Base-by-base conservation (phyloP, 2,888 invertebrate genomes). In the Merodon equestris region DNA sequence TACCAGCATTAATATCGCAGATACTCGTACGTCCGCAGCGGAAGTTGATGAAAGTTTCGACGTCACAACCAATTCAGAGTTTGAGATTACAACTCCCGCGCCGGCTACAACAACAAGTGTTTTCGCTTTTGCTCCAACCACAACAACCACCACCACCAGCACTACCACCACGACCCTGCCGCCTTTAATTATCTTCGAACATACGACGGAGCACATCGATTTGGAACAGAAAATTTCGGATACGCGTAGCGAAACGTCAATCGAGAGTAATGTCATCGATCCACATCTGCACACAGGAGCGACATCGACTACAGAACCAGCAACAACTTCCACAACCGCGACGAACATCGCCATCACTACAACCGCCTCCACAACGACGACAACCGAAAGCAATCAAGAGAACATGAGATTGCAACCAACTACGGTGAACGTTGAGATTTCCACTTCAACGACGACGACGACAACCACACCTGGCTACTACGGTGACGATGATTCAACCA, bases 191-290 rank as follows among this genome's bases (percentile, higher is more conserved):
- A 27, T 27, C 7, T 27, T 4, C 27, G 27, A 27, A 7, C 27
- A 2, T 7, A 27, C 27, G 9, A 45, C 50, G 5, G 61, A 67
- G 44, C 34, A 70, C 19, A 73, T 79, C 61, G 68, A 73, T 64
- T 63, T 63, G 36, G 63, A 54, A 19, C 68, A 74, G 3, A 79
- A 60, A 45, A 74, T 61, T 47, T 63, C 79, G 73, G 77, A 77
- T 17, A 68, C 61, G 38, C 82, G 27, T 27, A 27, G 87, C 85
- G 86, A 85, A 70, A 83, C 81, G 64, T 83, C 86, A 58, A 82
- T 85, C 48, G 87, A 87, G 77, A 86, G 84, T 18, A 87, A 87
- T 83, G 84, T 84, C 73, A 85, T 87, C 64, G 84, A 87, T 82
- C 83, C 83, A 27, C 40, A 83, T 17, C 79, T 74, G n/a, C 63